Conservation (phyloP, 2,888 invertebrate species). For the Trichopoda pennipes region DNA sequence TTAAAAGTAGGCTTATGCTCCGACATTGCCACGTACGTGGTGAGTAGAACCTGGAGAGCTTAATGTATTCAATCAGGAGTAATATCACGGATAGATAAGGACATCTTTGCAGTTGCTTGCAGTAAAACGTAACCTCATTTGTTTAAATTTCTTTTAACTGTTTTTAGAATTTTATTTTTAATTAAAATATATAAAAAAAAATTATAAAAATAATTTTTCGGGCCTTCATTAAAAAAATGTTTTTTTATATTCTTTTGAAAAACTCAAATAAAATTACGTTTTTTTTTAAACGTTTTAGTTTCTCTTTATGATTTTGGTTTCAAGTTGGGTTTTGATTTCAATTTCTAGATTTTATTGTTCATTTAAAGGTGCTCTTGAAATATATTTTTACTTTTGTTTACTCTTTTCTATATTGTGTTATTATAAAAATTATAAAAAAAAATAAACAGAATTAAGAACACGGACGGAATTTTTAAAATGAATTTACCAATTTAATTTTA, state of each 20-base stretch:
- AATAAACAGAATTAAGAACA: conserved; percentile 54
- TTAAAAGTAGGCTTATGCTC: no score
- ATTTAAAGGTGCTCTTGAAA: conserved; percentile 75
- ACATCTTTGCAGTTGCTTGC: no score
- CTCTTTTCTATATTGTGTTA: conserved; percentile 54
- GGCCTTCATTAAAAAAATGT: no score
- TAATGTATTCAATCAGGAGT: no score
- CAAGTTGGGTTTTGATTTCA: conserved; percentile 65
- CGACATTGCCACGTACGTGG: no score
- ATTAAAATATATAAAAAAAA: no score
- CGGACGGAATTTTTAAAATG: conserved; percentile 70
- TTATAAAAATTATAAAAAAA: conserved; percentile 30
- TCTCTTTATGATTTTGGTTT: conserved; percentile 64
- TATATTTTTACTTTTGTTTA: conserved; percentile 53
- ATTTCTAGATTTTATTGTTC: conserved; percentile 73
- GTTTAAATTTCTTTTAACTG: neutral
- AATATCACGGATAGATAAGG: no score
- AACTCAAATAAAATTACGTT: no score
- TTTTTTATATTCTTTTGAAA: no score
- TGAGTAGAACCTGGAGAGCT: no score
- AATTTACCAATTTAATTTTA: conserved; percentile 57
- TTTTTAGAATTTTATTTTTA: neutral
- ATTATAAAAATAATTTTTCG: no score
- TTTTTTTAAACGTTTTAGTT: conserved; percentile 28
- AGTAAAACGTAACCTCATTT: no score